phyloP scores from a whole-genome alignment of 2,888 invertebrate species.

The Nemotelus pantherinus region DNA sequence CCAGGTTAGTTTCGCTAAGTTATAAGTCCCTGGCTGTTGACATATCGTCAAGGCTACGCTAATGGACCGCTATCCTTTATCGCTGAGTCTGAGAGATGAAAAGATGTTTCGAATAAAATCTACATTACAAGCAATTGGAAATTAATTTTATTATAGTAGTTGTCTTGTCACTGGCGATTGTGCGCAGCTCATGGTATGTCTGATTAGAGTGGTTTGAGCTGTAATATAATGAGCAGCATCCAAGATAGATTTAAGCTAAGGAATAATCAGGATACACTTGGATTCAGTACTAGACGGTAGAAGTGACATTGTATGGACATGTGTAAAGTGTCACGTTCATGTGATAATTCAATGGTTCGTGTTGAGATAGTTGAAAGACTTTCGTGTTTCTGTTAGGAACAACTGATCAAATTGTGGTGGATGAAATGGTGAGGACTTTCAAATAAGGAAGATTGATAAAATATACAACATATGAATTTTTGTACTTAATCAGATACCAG shows the following conservation, averaged over 20 bases:
- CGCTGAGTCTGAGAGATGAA: not conserved
- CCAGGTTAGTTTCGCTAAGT: too few species aligned
- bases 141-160: conserved; percentile 42
- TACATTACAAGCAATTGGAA: conserved; percentile 14
- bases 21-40: too few species aligned
- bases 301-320: not conserved
- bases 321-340: conserved; percentile 6
- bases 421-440: too few species aligned
- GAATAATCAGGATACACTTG: conserved; percentile 21
- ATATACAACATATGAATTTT: too few species aligned
- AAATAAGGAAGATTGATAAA: too few species aligned
- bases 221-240: conserved; percentile 24
- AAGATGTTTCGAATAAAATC: not conserved
- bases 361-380: not conserved
- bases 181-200: conserved; percentile 17
- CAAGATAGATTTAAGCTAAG: conserved; percentile 1
- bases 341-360: conserved; percentile 13
- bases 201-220: conserved; percentile 2
- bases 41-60: too few species aligned
- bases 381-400: not conserved
- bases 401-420: not conserved
- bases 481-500: too few species aligned
- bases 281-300: not conserved
- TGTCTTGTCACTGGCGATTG: conserved; percentile 27
- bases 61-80: too few species aligned